Evolutionary conservation across 1,140 invertebrate genomes (phyloP).

Genomic region (Zaprionus tsacasi): DNA sequence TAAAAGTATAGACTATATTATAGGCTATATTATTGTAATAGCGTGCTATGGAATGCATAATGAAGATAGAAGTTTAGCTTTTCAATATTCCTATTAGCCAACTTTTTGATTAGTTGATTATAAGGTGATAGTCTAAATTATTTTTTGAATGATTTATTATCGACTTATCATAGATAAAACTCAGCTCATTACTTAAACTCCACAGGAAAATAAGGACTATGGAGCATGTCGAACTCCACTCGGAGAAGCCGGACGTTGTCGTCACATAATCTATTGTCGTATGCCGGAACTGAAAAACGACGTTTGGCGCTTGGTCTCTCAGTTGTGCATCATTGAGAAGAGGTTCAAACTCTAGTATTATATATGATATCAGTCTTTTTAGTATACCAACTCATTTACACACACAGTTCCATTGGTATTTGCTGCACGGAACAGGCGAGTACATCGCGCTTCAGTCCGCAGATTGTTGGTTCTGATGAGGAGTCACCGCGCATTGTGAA

Average conservation of each 20-base stretch:
- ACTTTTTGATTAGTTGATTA: background rate
- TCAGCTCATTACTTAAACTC: background rate
- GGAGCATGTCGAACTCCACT: slow-evolving; percentile 87
- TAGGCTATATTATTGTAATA: too few species aligned
- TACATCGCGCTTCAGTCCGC: slow-evolving; percentile 61
- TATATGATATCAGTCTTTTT: background rate
- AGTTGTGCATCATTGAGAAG: slow-evolving; percentile 88
- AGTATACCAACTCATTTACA: background rate
- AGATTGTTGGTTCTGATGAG: slow-evolving; percentile 44
- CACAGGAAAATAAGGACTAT: slow-evolving; percentile 84
- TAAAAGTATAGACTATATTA: background rate
- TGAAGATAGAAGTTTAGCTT: too few species aligned
- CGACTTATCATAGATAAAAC: background rate
- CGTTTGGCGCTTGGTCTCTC: slow-evolving; percentile 86
- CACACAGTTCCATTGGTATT: slow-evolving; percentile 73
- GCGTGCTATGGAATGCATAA: too few species aligned
- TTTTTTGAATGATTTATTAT: background rate
- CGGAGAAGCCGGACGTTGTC: slow-evolving; percentile 87
- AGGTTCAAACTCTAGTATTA: slow-evolving; percentile 80
- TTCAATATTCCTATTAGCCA: background rate
- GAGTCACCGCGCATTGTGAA: slow-evolving; percentile 60
- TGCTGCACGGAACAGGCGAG: slow-evolving; percentile 76
- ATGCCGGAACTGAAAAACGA: slow-evolving; percentile 86
- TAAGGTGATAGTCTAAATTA: background rate
- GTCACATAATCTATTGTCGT: slow-evolving; percentile 87